These are phyloP conservation scores for Tetramorium parvispinum DNA, from an alignment of 1,140 invertebrate genomes.

Conservation along the genomic window DNA sequence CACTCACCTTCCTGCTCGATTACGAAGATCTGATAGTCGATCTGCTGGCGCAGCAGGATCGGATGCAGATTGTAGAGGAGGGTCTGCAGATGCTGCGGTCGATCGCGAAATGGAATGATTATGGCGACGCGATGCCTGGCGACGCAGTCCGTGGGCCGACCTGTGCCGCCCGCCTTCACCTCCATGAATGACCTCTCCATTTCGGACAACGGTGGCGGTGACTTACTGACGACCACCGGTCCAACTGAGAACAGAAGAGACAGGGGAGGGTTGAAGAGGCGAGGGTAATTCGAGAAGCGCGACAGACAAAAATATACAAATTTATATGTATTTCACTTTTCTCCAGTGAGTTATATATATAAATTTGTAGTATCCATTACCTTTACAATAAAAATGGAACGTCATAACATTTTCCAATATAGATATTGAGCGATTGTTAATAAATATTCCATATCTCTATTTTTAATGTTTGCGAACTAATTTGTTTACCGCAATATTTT, in stretches of 20 bases:
- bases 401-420: not conserved
- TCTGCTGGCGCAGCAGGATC: slow-evolving; percentile 94
- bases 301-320: not conserved
- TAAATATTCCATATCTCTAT: not conserved
- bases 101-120: slow-evolving; percentile 95
- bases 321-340: not conserved
- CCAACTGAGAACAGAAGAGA: slow-evolving; percentile 79
- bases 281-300: not conserved
- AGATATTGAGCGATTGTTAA: not conserved
- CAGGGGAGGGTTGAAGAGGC: not conserved
- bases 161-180: slow-evolving; percentile 90
- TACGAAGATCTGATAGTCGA: slow-evolving; percentile 97
- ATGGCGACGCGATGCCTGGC: slow-evolving; percentile 94
- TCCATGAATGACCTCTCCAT: slow-evolving; percentile 84
- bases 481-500: not conserved
- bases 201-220: slow-evolving; percentile 80
- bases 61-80: slow-evolving; percentile 96
- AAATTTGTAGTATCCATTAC: not conserved
- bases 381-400: not conserved
- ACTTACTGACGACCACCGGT: slow-evolving; percentile 80
- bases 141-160: slow-evolving; percentile 91
- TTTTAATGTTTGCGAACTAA: not conserved
- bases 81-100: slow-evolving; percentile 92
- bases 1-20: slow-evolving; percentile 93
- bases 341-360: too few relatives aligned